Evolutionary conservation across 1,140 invertebrate genomes (phyloP).

Genomic region (Goniozus legneri): DNA sequence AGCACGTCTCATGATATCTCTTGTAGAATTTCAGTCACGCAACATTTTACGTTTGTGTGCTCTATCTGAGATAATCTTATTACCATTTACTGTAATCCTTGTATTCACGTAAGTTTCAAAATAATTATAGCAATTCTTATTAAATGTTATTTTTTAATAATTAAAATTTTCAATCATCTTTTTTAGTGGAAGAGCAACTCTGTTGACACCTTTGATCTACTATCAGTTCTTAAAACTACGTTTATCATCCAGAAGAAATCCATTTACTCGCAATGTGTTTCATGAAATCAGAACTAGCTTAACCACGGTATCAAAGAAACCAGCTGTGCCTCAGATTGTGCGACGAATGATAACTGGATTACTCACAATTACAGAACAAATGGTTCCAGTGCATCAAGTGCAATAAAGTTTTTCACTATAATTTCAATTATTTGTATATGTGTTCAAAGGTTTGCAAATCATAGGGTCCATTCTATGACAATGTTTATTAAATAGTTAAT

Average conservation of each 20-base stretch:
- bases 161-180: slow-evolving; percentile 34
- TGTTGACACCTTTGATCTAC: slow-evolving; percentile 90
- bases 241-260: slow-evolving; percentile 89
- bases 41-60: slow-evolving; percentile 85
- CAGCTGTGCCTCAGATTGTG: slow-evolving; percentile 37
- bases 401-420: neutral
- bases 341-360: slow-evolving; percentile 35
- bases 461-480: slow-evolving; percentile 24
- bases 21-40: slow-evolving; percentile 82
- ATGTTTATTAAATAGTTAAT: neutral
- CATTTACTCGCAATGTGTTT: slow-evolving; percentile 88
- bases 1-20: slow-evolving; percentile 76
- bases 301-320: slow-evolving; percentile 29
- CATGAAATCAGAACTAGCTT: slow-evolving; percentile 57
- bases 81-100: slow-evolving; percentile 82
- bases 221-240: slow-evolving; percentile 90
- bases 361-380: slow-evolving; percentile 40
- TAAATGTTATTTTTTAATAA: slow-evolving; percentile 6
- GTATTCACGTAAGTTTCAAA: slow-evolving; percentile 71
- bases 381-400: slow-evolving; percentile 40
- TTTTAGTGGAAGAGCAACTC: slow-evolving; percentile 77
- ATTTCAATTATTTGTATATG: neutral
- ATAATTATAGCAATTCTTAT: slow-evolving; percentile 4
- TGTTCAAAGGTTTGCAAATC: slow-evolving; percentile 13
- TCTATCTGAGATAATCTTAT: slow-evolving; percentile 86